Percentiles rank a stretch among this genome's conserved stretches.
phyloP scores from a whole-genome alignment of 2,888 invertebrate genomes.

The Bembecia ichneumoniformis region DNA sequence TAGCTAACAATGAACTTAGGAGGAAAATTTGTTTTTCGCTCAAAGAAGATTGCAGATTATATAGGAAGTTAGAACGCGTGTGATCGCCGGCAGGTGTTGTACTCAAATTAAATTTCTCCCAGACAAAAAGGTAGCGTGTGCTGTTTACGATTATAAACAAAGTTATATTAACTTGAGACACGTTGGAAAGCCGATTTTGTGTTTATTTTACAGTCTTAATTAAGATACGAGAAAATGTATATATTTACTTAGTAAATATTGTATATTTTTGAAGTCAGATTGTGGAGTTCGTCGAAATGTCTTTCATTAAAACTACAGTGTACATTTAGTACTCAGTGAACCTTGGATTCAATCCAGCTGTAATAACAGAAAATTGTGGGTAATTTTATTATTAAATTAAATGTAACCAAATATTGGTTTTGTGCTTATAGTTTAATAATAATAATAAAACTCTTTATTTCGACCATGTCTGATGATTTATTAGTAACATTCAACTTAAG shows the following conservation, averaged over 20 bases:
- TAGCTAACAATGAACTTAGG: not conserved
- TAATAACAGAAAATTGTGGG: too few relatives aligned
- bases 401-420: too few relatives aligned
- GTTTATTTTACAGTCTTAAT: conserved; percentile 6
- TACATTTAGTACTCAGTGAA: too few relatives aligned
- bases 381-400: too few relatives aligned
- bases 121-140: conserved; percentile 21
- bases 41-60: conserved; percentile 11
- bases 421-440: too few relatives aligned
- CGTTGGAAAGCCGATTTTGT: conserved; percentile 9
- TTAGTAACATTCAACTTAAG: too few relatives aligned
- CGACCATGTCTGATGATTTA: too few relatives aligned
- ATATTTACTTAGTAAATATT: not conserved
- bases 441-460: too few relatives aligned
- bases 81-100: conserved; percentile 24
- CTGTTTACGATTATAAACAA: conserved; percentile 26
- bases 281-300: too few relatives aligned
- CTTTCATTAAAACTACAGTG: too few relatives aligned
- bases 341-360: too few relatives aligned
- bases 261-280: too few relatives aligned
- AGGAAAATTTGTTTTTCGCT: not conserved
- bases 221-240: not conserved
- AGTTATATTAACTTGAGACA: conserved; percentile 18
- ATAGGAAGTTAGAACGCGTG: conserved; percentile 17
- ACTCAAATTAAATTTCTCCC: conserved; percentile 25